phyloP scores from a whole-genome alignment of 2,888 invertebrate species.

The Ectemnius cavifrons region DNA sequence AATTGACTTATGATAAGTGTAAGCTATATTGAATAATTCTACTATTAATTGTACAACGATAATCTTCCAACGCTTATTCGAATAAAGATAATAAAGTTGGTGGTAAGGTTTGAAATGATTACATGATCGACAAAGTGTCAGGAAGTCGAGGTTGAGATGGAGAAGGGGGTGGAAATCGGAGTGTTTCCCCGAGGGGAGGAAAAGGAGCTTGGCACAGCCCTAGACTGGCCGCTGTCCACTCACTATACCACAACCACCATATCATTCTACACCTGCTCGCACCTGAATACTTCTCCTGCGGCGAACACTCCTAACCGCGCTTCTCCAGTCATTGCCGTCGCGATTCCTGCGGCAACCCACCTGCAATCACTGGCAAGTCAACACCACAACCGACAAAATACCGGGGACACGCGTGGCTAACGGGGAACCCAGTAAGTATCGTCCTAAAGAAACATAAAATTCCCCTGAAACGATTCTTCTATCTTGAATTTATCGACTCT shows the following conservation, averaged over 20 bases:
- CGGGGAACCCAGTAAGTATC: constrained; percentile 56
- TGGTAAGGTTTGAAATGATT: not conserved
- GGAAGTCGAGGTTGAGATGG: not conserved
- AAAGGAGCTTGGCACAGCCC: not conserved
- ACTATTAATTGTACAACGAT: too few relatives aligned
- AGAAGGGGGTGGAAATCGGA: constrained; percentile 11
- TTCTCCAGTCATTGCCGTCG: not conserved
- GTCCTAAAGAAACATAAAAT: not conserved
- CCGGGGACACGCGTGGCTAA: constrained; percentile 58
- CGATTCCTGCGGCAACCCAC: too few relatives aligned
- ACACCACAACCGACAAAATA: constrained; percentile 42
- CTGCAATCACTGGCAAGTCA: not conserved
- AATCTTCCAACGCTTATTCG: too few relatives aligned
- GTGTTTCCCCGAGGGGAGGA: not conserved
- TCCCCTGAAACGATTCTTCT: too few relatives aligned
- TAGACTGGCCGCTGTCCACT: constrained; percentile 69
- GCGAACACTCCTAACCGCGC: constrained; percentile 6
- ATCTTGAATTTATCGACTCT: too few relatives aligned
- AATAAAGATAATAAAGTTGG: too few relatives aligned
- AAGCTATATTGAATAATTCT: too few relatives aligned
- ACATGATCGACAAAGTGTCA: not conserved
- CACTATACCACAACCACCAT: constrained; percentile 35
- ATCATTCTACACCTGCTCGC: constrained; percentile 45
- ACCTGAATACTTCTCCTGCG: constrained; percentile 23
- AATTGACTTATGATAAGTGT: too few relatives aligned